phyloP scores from a whole-genome alignment of 2,888 invertebrate genomes.

The Cyaniris semiargus region DNA sequence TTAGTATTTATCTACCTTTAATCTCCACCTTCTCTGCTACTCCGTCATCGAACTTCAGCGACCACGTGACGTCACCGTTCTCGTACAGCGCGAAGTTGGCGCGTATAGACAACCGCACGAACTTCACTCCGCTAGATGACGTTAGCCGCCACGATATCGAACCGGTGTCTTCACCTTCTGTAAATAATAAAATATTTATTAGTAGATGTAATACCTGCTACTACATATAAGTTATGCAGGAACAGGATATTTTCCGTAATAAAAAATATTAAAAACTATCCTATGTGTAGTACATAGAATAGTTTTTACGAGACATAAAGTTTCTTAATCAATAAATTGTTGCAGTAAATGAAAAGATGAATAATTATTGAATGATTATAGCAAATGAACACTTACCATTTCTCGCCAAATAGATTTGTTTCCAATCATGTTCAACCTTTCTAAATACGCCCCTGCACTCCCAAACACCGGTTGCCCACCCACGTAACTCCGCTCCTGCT shows the following conservation, averaged over 20 bases:
- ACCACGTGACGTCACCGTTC: conserved; percentile 51
- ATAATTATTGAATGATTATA: too few relatives aligned
- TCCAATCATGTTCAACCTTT: conserved; percentile 96
- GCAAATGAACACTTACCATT: conserved; percentile 70
- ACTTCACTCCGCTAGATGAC: conserved; percentile 38
- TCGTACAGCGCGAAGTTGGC: conserved; percentile 45
- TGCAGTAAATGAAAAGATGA: too few relatives aligned
- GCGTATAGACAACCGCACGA: conserved; percentile 44
- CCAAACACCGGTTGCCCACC: conserved; percentile 86
- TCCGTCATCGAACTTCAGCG: conserved; percentile 50
- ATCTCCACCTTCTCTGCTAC: conserved; percentile 40
- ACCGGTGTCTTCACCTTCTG: conserved; percentile 51
- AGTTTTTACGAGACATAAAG: too few relatives aligned
- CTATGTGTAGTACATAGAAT: too few relatives aligned
- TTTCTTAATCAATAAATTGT: too few relatives aligned
- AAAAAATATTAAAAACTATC: too few relatives aligned
- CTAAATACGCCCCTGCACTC: conserved; percentile 83
- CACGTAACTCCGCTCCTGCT: conserved; percentile 46
- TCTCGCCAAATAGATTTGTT: conserved; percentile 92
- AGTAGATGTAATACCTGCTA: background rate
- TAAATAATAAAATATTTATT: background rate
- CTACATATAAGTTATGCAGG: too few relatives aligned
- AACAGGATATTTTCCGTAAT: too few relatives aligned
- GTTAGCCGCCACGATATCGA: conserved; percentile 53
- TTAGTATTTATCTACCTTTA: too few relatives aligned